Evolutionary conservation across 2,888 invertebrate genomes (phyloP).

Genomic region (Ichneumon xanthorius): DNA sequence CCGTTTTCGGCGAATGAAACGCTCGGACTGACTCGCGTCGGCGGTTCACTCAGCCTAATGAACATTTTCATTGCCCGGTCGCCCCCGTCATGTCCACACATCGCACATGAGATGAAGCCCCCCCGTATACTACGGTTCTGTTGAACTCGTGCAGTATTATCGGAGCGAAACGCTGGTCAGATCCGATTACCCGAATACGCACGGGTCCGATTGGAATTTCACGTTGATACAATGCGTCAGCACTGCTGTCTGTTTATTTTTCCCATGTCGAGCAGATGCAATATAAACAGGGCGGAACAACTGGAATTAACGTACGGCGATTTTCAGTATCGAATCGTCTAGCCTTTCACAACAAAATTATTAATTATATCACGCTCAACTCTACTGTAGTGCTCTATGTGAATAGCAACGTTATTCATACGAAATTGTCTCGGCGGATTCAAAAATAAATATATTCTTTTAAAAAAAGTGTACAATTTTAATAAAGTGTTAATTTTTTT

Average conservation of each 20-base stretch:
- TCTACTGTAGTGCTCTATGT: background rate
- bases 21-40: slow-evolving; percentile 24
- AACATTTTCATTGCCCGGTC: slow-evolving; percentile 65
- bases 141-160: slow-evolving; percentile 10
- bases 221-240: slow-evolving; percentile 42
- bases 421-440: background rate
- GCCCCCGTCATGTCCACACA: slow-evolving; percentile 35
- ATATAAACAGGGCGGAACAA: slow-evolving; percentile 6
- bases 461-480: background rate
- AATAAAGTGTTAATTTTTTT: no score
- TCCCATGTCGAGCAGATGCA: slow-evolving; percentile 38
- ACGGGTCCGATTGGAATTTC: slow-evolving; percentile 48
- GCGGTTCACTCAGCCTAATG: slow-evolving; percentile 71
- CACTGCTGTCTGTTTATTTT: slow-evolving; percentile 35
- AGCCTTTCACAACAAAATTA: background rate
- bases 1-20: slow-evolving; percentile 62
- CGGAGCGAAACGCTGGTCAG: slow-evolving; percentile 16
- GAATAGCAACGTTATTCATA: background rate
- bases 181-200: slow-evolving; percentile 60
- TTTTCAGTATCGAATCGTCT: slow-evolving; percentile 6
- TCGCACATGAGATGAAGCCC: slow-evolving; percentile 21
- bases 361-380: background rate
- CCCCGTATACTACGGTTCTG: background rate
- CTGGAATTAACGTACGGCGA: background rate
- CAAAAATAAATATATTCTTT: background rate